These are phyloP conservation scores for Glaucidium brasilianum DNA, from an alignment of 2,113 vertebrate species.

Conservation along the genomic window DNA sequence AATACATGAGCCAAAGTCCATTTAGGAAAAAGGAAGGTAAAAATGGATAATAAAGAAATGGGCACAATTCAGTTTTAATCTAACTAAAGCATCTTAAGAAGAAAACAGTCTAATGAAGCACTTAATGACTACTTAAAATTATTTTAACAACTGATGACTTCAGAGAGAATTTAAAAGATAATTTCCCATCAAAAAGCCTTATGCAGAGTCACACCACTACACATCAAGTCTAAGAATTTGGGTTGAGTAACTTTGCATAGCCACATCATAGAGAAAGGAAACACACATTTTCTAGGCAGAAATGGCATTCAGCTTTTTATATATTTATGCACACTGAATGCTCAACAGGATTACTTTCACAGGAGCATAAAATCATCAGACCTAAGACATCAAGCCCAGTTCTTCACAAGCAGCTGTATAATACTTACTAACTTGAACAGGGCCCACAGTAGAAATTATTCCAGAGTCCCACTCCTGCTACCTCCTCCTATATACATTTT, in stretches of 20 bases:
- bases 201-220: neutral
- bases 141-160: slow-evolving; percentile 48
- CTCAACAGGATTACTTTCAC: neutral
- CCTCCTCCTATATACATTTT: neutral
- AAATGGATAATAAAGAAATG: slow-evolving; percentile 36
- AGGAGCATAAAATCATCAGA: neutral
- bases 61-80: slow-evolving; percentile 15
- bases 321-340: neutral
- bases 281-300: neutral
- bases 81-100: slow-evolving; percentile 1
- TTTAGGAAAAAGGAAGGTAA: slow-evolving; percentile 36
- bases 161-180: neutral
- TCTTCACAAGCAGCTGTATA: neutral
- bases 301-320: rapidly evolving
- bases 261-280: neutral
- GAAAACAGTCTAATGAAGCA: slow-evolving; percentile 62
- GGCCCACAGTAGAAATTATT: neutral
- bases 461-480: neutral
- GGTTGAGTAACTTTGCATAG: neutral
- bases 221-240: neutral
- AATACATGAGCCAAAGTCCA: slow-evolving; percentile 28
- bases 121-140: slow-evolving; percentile 51
- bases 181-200: slow-evolving; percentile 8
- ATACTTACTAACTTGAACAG: neutral
- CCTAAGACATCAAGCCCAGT: neutral